Percentiles rank a stretch among this genome's conserved stretches.
Conservation (phyloP, 2,113 vertebrate species). For the Monarcha castaneiventris region DNA sequence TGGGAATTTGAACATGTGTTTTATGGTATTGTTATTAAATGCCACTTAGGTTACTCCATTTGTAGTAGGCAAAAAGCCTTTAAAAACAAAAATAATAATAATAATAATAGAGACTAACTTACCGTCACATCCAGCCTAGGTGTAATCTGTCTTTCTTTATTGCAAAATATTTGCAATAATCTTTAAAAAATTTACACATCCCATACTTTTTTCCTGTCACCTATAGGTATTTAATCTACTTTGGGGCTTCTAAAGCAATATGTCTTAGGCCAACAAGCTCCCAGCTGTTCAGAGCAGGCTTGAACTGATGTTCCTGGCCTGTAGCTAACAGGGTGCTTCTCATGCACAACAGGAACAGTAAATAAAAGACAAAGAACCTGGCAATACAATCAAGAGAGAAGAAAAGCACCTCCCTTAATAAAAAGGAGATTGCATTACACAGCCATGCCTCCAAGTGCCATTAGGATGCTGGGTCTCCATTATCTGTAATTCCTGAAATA, state of each 20-base stretch:
- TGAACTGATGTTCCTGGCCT: background rate
- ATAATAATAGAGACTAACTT: background rate
- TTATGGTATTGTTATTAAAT: background rate
- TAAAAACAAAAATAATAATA: too few relatives aligned
- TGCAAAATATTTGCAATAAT: background rate
- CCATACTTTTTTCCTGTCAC: background rate
- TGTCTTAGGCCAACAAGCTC: background rate
- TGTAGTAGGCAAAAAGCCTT: background rate
- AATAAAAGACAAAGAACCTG: conserved; percentile 10
- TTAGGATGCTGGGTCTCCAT: background rate
- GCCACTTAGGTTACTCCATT: background rate
- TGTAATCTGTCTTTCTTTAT: background rate
- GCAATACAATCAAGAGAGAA: background rate
- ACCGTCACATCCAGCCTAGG: background rate
- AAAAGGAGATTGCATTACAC: background rate
- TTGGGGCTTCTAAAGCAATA: background rate
- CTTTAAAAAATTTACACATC: background rate
- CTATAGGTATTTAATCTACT: background rate
- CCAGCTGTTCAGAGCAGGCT: background rate
- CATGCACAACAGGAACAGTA: background rate
- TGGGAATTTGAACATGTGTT: background rate
- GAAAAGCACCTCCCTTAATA: background rate
- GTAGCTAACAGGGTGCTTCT: background rate
- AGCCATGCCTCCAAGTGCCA: background rate
- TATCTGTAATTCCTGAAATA: background rate